A percentile compares a stretch with the other conserved stretches of the same genome.
These are phyloP conservation scores for Formicarius rufipectus DNA, from an alignment of 2,113 vertebrate species.

Conservation along the genomic window DNA sequence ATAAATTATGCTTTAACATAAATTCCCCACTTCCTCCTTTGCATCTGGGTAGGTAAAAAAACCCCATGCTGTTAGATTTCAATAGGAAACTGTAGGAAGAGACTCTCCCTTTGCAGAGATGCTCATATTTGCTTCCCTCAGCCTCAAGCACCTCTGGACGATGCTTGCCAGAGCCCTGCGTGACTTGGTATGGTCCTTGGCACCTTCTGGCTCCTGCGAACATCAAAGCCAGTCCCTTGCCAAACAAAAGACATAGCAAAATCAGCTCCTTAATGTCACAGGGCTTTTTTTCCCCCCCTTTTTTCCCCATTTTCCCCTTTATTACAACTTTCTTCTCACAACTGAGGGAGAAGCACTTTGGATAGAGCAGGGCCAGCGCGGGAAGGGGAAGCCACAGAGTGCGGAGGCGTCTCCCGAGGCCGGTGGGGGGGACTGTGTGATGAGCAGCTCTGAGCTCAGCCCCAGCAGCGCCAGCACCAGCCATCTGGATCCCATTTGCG, in stretches of 20 bases:
- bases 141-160: accelerated
- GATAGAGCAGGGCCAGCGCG: accelerated
- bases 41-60: neutral
- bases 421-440: neutral
- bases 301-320: constrained; percentile 10
- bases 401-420: neutral
- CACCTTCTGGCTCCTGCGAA: neutral
- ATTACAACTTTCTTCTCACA: neutral
- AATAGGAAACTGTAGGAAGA: neutral
- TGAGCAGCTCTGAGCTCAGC: constrained; percentile 74
- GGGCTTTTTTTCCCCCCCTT: neutral
- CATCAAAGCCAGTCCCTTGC: neutral
- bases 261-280: neutral
- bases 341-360: neutral
- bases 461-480: constrained; percentile 42
- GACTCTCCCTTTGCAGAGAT: accelerated
- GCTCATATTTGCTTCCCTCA: accelerated
- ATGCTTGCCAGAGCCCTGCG: accelerated
- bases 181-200: neutral
- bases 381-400: neutral
- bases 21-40: neutral
- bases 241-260: accelerated
- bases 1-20: neutral
- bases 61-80: accelerated
- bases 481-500: constrained; percentile 77